Percentiles rank a stretch among this genome's conserved stretches.
Evolutionary conservation across 2,113 vertebrate species (phyloP).

Genomic region (Proterorhinus semilunaris): DNA sequence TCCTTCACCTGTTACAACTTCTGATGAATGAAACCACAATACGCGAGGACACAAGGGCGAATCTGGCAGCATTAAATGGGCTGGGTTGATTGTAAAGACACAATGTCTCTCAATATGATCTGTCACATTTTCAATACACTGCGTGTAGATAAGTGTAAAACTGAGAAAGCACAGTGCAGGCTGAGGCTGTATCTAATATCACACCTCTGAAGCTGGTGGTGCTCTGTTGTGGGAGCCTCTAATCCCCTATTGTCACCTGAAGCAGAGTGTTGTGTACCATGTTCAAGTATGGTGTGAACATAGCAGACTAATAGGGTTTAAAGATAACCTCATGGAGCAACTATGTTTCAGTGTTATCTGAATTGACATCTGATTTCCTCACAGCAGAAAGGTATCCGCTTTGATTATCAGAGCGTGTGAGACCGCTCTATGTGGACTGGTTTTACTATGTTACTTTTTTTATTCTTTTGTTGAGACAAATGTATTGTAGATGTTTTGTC

Average conservation of each 20-base stretch:
- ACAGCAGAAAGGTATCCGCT: no score
- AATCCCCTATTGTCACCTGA: not conserved
- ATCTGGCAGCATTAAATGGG: not conserved
- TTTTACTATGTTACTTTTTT: no score
- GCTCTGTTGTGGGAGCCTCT: not conserved
- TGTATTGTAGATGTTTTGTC: no score
- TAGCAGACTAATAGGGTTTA: not conserved
- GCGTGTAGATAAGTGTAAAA: not conserved
- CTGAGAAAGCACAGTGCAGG: not conserved
- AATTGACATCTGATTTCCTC: not conserved
- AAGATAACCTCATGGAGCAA: not conserved
- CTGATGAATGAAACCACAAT: not conserved
- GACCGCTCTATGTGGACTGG: no score
- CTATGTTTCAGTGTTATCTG: not conserved
- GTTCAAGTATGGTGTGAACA: not conserved
- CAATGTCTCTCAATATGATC: not conserved
- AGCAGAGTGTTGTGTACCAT: not conserved
- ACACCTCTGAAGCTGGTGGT: not conserved
- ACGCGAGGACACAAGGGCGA: not conserved
- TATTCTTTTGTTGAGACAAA: no score
- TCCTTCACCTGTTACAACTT: slow-evolving; percentile 10
- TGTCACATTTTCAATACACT: not conserved
- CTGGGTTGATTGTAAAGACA: not conserved
- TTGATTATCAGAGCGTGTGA: no score
- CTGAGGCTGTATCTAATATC: not conserved